A percentile compares a stretch with the other conserved stretches of the same genome.
Conservation (phyloP, 2,888 invertebrate species). For the Suillia variegata region DNA sequence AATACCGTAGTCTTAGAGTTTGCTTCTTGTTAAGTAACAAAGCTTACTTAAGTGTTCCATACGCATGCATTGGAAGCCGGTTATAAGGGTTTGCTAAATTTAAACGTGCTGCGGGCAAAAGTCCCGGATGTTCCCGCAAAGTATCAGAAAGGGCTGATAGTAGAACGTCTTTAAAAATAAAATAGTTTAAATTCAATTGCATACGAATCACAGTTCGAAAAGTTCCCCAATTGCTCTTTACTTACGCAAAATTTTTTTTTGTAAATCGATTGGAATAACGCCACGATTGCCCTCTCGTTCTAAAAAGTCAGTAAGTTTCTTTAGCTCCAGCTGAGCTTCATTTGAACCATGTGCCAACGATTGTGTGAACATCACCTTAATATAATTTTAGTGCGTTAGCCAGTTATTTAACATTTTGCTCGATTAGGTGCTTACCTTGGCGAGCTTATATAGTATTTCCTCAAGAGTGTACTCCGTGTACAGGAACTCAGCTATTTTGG, state of each 20-base stretch:
- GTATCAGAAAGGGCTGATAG: constrained; percentile 77
- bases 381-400: not conserved
- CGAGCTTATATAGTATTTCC: constrained; percentile 80
- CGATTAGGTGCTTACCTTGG: constrained; percentile 66
- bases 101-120: constrained; percentile 66
- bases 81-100: constrained; percentile 61
- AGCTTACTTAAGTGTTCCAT: constrained; percentile 28
- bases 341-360: constrained; percentile 73
- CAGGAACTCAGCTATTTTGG: constrained; percentile 72
- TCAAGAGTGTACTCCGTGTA: constrained; percentile 76
- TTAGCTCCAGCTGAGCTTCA: constrained; percentile 72
- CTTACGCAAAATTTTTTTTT: constrained; percentile 78
- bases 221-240: constrained; percentile 54
- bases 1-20: no score
- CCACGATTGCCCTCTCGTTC: constrained; percentile 76
- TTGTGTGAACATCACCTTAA: constrained; percentile 77
- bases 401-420: no score
- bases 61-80: constrained; percentile 51
- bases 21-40: no score
- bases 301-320: constrained; percentile 75
- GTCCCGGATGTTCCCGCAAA: constrained; percentile 73
- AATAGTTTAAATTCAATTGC: constrained; percentile 13
- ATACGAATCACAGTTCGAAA: not conserved
- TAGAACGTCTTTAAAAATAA: constrained; percentile 69
- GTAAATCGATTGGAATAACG: constrained; percentile 73